A percentile compares a stretch with the other conserved stretches of the same genome.
Conservation (phyloP, 2,113 vertebrate species). For the Lagopus muta region DNA sequence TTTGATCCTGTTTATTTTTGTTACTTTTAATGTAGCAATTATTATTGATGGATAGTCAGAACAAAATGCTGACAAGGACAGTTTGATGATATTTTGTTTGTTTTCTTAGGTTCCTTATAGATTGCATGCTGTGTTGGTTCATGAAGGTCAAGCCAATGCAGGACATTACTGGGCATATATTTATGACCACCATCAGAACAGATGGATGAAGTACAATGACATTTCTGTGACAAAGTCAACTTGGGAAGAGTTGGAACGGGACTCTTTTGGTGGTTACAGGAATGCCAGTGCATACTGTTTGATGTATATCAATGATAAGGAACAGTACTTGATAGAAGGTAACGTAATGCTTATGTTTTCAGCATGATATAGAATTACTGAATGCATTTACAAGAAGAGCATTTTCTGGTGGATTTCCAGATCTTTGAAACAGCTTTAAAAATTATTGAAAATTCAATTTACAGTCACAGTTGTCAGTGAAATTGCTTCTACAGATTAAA, state of each 20-base stretch:
- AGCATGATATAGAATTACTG: not conserved
- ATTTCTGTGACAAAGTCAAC: constrained; percentile 97
- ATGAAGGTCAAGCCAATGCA: constrained; percentile 97
- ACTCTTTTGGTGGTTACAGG: constrained; percentile 97
- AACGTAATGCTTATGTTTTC: not conserved
- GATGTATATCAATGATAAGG: constrained; percentile 98
- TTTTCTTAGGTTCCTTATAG: constrained; percentile 90
- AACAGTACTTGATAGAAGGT: constrained; percentile 97
- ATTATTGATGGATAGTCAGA: not conserved
- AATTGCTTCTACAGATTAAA: not conserved
- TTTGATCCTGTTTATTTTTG: not conserved
- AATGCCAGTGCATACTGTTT: constrained; percentile 98
- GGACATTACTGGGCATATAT: constrained; percentile 99
- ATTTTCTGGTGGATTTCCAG: not conserved
- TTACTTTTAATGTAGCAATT: not conserved
- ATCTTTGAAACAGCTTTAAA: not conserved
- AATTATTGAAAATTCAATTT: not conserved
- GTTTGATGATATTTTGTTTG: not conserved
- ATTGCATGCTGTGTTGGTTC: constrained; percentile 95
- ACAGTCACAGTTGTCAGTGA: not conserved
- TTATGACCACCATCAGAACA: constrained; percentile 90
- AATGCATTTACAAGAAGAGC: not conserved
- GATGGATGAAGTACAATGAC: constrained; percentile 99
- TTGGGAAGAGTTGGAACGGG: constrained; percentile 97
- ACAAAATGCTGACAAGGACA: not conserved